Evolutionary conservation across 2,113 vertebrate species (phyloP).

Genomic region (Mus spicilegus): DNA sequence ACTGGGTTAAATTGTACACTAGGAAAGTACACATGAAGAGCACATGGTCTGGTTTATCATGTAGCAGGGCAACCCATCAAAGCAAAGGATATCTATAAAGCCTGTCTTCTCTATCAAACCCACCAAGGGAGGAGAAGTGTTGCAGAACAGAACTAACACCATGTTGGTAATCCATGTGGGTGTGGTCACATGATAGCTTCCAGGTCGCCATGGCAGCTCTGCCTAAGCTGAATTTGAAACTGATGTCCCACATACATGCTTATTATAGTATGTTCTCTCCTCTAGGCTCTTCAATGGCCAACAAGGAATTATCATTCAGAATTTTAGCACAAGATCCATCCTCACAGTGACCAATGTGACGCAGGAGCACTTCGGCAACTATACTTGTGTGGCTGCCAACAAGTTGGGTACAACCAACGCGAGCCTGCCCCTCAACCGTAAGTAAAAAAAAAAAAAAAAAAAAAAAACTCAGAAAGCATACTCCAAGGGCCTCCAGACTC

Average conservation of each 20-base stretch:
- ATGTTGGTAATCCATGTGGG: neutral
- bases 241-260: slow-evolving; percentile 54
- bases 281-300: slow-evolving; percentile 95
- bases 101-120: neutral
- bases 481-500: neutral
- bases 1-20: slow-evolving; percentile 3
- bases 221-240: neutral
- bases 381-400: slow-evolving; percentile 98
- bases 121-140: neutral
- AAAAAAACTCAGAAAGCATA: neutral
- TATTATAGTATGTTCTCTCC: slow-evolving; percentile 83
- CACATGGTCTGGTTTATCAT: neutral
- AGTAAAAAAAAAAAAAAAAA: slow-evolving; percentile 89
- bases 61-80: neutral
- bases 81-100: neutral
- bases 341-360: slow-evolving; percentile 98
- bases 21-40: neutral
- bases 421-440: slow-evolving; percentile 98
- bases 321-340: slow-evolving; percentile 96
- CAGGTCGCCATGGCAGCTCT: neutral
- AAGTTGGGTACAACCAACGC: slow-evolving; percentile 96
- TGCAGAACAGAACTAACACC: fast-evolving
- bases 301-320: slow-evolving; percentile 97
- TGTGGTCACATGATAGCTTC: neutral
- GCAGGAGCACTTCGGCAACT: slow-evolving; percentile 99